Evolutionary conservation across 2,888 invertebrate species (phyloP).

Genomic region (Phragmatobia fuliginosa): DNA sequence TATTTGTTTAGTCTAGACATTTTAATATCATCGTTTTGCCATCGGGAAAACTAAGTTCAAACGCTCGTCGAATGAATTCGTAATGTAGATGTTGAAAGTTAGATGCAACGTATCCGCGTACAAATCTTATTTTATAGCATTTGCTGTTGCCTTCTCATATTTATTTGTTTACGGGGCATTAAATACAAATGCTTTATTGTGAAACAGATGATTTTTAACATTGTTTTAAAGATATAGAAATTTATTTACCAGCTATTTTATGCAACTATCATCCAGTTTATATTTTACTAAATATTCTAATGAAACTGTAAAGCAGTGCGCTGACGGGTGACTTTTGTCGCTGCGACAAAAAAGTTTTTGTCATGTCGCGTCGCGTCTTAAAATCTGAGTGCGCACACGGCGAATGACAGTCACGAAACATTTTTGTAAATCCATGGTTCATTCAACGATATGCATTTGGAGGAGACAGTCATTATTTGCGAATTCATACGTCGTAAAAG

Average conservation of each 20-base stretch:
- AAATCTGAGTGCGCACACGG: no score
- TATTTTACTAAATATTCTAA: no score
- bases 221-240: background rate
- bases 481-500: no score
- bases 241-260: background rate
- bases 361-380: no score
- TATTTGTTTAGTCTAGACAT: background rate
- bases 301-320: no score
- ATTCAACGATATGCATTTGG: no score
- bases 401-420: no score
- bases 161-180: conserved; percentile 40
- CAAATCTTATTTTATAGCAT: conserved; percentile 48
- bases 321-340: no score
- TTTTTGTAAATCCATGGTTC: no score
- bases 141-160: conserved; percentile 27
- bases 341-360: no score
- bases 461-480: no score
- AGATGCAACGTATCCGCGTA: conserved; percentile 29
- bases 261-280: no score
- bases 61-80: background rate
- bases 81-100: conserved; percentile 27
- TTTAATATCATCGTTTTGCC: background rate
- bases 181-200: conserved; percentile 14
- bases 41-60: background rate
- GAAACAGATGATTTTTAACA: background rate